Conservation (phyloP, 1,140 invertebrate genomes). For the Halesus radiatus region DNA sequence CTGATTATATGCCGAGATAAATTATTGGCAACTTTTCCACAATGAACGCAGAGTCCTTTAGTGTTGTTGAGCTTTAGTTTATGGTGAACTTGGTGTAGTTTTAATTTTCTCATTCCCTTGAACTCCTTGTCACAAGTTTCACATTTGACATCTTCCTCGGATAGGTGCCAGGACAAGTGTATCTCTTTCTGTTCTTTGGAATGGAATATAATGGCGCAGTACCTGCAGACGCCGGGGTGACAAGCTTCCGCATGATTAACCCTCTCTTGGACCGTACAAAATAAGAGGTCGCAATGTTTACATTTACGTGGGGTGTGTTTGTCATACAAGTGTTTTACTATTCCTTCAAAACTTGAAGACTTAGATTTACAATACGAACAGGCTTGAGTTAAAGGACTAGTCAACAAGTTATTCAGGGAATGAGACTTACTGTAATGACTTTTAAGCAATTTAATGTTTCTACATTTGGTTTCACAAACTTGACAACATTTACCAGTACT, state of each 20-base stretch:
- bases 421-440: not conserved
- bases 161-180: not conserved
- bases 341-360: not conserved
- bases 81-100: too few species aligned
- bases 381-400: not conserved
- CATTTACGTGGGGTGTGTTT: not conserved
- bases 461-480: not conserved
- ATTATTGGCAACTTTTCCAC: not conserved
- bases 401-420: not conserved
- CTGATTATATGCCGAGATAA: not conserved
- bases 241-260: too few species aligned
- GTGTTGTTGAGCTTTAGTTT: too few species aligned
- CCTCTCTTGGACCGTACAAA: too few species aligned
- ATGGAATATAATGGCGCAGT: not conserved
- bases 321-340: not conserved
- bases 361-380: not conserved
- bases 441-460: not conserved
- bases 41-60: not conserved
- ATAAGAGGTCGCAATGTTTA: not conserved
- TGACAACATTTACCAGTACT: not conserved
- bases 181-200: not conserved
- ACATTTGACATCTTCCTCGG: constrained; percentile 1
- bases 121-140: not conserved
- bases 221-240: not conserved
- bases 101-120: not conserved